Evolutionary conservation across 2,113 vertebrate species (phyloP).

Genomic region (Saccopteryx leptura): DNA sequence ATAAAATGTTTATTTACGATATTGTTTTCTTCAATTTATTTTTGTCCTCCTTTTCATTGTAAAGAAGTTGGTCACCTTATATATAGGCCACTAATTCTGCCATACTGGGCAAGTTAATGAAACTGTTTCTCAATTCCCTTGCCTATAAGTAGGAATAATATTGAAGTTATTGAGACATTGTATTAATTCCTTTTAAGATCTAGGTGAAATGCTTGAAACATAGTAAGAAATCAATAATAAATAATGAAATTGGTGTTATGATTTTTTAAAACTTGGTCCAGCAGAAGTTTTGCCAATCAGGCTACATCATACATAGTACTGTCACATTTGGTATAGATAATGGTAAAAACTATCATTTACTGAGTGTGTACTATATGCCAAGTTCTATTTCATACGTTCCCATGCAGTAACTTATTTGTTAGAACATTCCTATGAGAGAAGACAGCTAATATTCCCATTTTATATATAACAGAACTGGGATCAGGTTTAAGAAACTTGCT

Average conservation of each 20-base stretch:
- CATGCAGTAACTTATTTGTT: not conserved
- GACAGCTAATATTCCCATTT: not conserved
- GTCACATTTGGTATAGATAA: not conserved
- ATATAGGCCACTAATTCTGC: not conserved
- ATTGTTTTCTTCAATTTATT: too few species aligned
- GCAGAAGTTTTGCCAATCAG: constrained; percentile 8
- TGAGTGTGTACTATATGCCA: not conserved
- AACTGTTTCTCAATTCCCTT: not conserved
- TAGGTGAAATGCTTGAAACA: not conserved
- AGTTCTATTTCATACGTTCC: not conserved
- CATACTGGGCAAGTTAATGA: not conserved
- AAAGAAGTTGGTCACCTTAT: too few species aligned
- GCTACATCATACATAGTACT: not conserved
- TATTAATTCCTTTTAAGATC: constrained; percentile 41
- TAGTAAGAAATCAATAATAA: constrained; percentile 5
- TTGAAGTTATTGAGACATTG: not conserved
- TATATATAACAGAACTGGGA: not conserved
- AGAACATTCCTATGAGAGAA: not conserved
- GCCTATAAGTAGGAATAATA: not conserved
- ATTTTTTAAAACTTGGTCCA: not conserved
- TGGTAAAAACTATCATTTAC: not conserved
- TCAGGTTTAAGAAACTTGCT: not conserved
- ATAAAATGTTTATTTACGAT: too few species aligned
- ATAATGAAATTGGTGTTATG: not conserved
- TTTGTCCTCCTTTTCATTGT: too few species aligned